A percentile compares a stretch with the other conserved stretches of the same genome.
Evolutionary conservation across 2,113 vertebrate species (phyloP).

Genomic region (Collichthys lucidus): DNA sequence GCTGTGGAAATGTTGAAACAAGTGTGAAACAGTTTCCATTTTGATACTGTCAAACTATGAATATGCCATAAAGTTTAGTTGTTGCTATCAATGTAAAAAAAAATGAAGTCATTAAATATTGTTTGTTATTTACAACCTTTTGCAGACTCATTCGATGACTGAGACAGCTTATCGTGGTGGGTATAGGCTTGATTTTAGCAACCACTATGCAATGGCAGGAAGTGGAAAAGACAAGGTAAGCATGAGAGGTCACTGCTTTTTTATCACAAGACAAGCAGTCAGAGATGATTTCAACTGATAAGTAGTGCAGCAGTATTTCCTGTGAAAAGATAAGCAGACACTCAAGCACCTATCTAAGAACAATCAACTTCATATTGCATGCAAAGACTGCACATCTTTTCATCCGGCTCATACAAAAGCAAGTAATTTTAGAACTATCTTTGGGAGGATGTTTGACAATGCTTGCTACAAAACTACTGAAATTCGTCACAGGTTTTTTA

Average conservation of each 20-base stretch:
- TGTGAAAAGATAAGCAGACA: constrained; percentile 22
- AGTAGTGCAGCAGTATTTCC: constrained; percentile 16
- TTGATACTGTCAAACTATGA: constrained; percentile 12
- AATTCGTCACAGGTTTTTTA: not conserved
- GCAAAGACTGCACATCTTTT: not conserved
- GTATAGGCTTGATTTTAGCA: not conserved
- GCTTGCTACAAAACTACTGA: not conserved
- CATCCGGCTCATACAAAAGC: not conserved
- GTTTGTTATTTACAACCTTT: not conserved
- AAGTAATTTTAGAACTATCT: not conserved
- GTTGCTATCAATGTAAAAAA: too few relatives aligned
- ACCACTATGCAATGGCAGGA: constrained; percentile 23
- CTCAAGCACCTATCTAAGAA: constrained; percentile 11
- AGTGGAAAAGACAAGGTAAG: constrained; percentile 22
- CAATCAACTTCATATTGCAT: not conserved
- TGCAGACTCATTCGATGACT: not conserved
- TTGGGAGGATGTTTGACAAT: not conserved
- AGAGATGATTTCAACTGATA: constrained; percentile 46
- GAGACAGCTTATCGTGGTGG: not conserved
- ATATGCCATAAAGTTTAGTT: not conserved
- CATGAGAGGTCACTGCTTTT: not conserved
- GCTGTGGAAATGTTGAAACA: constrained; percentile 35
- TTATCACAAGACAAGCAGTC: constrained; percentile 11
- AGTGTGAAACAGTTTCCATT: constrained; percentile 5
- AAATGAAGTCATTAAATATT: not conserved